These are phyloP conservation scores for Pogona vitticeps DNA, from an alignment of 2,113 vertebrate species.

Conservation along the genomic window DNA sequence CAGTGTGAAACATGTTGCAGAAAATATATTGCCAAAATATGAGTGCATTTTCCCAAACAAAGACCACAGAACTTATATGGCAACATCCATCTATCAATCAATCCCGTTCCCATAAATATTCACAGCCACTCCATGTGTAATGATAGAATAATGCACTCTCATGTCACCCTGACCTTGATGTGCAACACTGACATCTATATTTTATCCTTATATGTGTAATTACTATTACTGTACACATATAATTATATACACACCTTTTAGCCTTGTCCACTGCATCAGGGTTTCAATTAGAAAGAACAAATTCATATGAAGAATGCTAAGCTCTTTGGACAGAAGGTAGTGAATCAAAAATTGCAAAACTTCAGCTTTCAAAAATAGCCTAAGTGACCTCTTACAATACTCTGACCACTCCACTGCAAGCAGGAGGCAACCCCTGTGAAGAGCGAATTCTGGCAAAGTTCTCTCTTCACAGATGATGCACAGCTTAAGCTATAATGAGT, in stretches of 20 bases:
- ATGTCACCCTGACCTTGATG: constrained; percentile 68
- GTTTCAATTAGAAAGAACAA: constrained; percentile 69
- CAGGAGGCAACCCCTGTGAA: constrained; percentile 87
- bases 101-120: constrained; percentile 1
- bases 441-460: constrained; percentile 90
- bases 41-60: constrained; percentile 20
- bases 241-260: constrained; percentile 55
- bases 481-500: constrained; percentile 97
- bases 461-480: constrained; percentile 89
- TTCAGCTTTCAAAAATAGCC: constrained; percentile 84
- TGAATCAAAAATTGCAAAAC: constrained; percentile 82
- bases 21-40: constrained; percentile 30
- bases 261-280: constrained; percentile 65
- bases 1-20: not conserved
- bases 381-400: constrained; percentile 87
- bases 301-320: constrained; percentile 60
- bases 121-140: constrained; percentile 55
- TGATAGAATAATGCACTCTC: constrained; percentile 52
- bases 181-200: constrained; percentile 51
- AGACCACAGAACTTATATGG: constrained; percentile 1
- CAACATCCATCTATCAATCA: not conserved
- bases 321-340: constrained; percentile 79
- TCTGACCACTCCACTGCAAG: constrained; percentile 88
- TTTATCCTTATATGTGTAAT: constrained; percentile 57
- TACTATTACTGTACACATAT: no score